Base-by-base conservation (phyloP, 2,888 invertebrate genomes). In the Diachrysia chrysitis region DNA sequence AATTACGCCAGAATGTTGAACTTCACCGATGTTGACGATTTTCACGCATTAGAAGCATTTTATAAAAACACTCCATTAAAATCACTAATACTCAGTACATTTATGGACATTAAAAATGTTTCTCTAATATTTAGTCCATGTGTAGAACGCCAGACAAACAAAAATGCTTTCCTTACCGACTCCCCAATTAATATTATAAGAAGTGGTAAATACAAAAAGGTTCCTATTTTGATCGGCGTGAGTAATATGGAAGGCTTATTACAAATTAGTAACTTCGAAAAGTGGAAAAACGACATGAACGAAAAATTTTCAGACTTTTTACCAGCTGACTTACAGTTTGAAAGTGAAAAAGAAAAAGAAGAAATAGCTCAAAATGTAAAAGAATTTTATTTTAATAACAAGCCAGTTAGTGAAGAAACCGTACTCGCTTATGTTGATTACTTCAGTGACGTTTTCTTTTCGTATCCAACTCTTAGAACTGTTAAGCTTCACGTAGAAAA, bases 391-490 rank as follows among this genome's bases (percentile, higher is more conserved):
- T 92, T 91, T 72, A 89, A 87, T 10, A 69, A 84, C n/a, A 55
- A 82, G 10, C 51, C 71, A 2, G 73, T 90, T 9, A 68, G 67
- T 1, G 72, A 77, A 51, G 68, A 69, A 0, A 83, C 69, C 5
- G 51, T 84, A 51, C 53, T 83, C 19, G 10, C 61, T 14, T 88
- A 73, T 46, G 63, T 85, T 17, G 73, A 86, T 55, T 90, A 82
- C 48, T 83, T 85, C 58, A 70, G 88, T 6, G 94, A 96, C 95
- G 35, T 82, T 6, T 0, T 85, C 0, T 87, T 90, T 69, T 76
- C 68, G 2, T 87, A 84, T 71, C 77, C 87, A 4, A 85, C 83
- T 56, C 63, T 87, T 5, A 84, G 84, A 66, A 78, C 85, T 5
- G 69, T 85, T 2, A 85, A 81, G 51, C 29, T 87, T 21, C 84